These are phyloP conservation scores for Heliconius hewitsoni DNA, from an alignment of 1,140 invertebrate species.

Conservation along the genomic window DNA sequence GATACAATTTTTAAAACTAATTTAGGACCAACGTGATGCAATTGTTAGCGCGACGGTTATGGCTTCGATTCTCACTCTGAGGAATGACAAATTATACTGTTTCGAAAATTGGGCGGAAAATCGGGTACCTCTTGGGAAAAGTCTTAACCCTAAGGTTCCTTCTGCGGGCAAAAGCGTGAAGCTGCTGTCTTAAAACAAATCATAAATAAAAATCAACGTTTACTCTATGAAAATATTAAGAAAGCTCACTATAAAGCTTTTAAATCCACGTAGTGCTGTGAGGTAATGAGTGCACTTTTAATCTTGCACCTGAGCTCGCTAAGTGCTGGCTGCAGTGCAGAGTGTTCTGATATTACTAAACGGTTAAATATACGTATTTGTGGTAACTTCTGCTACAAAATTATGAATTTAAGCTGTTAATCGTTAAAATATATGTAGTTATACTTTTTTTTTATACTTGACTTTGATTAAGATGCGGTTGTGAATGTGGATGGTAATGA, in stretches of 20 bases:
- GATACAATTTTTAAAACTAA: no score
- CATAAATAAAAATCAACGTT: constrained; percentile 3
- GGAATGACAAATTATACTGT: no score
- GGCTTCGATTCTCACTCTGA: no score
- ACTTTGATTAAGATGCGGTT: no score
- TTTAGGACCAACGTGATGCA: no score
- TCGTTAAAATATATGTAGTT: not conserved
- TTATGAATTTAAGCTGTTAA: not conserved
- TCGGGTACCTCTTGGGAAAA: no score
- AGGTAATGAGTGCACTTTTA: constrained; percentile 53
- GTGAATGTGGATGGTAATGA: no score
- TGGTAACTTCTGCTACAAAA: not conserved
- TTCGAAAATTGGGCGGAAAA: no score
- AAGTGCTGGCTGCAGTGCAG: constrained; percentile 48
- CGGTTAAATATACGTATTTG: not conserved
- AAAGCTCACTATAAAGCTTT: constrained; percentile 1
- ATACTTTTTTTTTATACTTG: not conserved
- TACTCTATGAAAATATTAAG: not conserved
- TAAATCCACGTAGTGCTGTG: constrained; percentile 16
- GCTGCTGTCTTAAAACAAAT: not conserved
- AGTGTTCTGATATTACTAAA: constrained; percentile 24
- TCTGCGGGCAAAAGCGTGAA: no score
- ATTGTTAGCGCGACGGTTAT: no score
- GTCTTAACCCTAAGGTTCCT: no score
- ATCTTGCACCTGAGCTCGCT: constrained; percentile 54